phyloP scores from a whole-genome alignment of 2,797 vertebrate genomes.

The Halcyon badia region DNA sequence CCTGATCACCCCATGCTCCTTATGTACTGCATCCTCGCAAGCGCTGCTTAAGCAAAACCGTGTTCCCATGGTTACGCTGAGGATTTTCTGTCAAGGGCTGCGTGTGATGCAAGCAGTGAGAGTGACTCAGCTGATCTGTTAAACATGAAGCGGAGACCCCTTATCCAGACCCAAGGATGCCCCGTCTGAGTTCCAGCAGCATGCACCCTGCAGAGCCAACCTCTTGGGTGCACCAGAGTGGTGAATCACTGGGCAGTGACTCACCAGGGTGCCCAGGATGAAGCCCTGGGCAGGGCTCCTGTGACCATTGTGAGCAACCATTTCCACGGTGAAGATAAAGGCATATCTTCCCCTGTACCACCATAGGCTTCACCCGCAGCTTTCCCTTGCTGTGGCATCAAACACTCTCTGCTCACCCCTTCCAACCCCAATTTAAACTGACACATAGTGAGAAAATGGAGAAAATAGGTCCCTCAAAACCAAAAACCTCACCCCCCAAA shows the following conservation, averaged over 20 bases:
- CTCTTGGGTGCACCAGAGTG: background rate
- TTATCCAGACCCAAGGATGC: conserved; percentile 46
- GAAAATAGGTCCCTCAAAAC: background rate
- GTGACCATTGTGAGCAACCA: background rate
- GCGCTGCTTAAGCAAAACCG: conserved; percentile 32
- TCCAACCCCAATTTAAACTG: conserved; percentile 5
- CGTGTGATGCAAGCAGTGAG: conserved; percentile 25
- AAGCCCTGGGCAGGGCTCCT: background rate
- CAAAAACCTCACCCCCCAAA: fast-evolving
- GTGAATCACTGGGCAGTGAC: background rate
- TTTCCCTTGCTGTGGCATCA: background rate
- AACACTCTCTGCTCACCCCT: background rate
- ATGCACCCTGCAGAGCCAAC: background rate
- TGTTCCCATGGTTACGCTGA: conserved; percentile 80
- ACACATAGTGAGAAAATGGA: background rate
- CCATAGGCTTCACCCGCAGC: background rate
- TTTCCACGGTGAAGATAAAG: background rate
- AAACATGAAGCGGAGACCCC: conserved; percentile 63
- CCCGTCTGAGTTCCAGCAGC: background rate
- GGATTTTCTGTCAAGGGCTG: conserved; percentile 62
- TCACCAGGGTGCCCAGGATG: too few species aligned
- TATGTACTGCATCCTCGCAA: conserved; percentile 42
- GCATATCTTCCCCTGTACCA: background rate
- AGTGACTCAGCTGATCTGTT: conserved; percentile 72
- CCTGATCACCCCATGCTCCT: background rate